Evolutionary conservation across 2,888 invertebrate genomes (phyloP), one percentile per base, ranked within the genome.

Genomic region (Omphaloscelis lunosa): DNA sequence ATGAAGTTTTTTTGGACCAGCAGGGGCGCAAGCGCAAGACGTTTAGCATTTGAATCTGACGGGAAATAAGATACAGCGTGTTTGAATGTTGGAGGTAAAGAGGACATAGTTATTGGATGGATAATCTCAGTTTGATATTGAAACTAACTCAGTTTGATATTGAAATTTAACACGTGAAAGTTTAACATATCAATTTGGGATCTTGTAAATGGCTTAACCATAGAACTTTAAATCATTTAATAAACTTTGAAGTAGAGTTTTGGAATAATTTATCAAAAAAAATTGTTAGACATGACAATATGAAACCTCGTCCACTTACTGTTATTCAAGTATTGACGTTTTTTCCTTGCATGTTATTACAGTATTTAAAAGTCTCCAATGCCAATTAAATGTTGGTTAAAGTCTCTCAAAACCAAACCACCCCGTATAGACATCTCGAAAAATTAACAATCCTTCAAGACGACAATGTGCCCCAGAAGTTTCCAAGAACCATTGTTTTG

Each of bases 401-500:
- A 12, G n/a, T n/a, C 12, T 0, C n/a, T 56, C 58, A 23, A 65
- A 70, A 56, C 3, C 4, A 45, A 68, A 89, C 48, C 94, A 91
- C 0, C 87, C 92, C 90, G 88, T 94, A 91, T 72, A 85, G 62
- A 86, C 72, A 78, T 86, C 74, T 76, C 75, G n/a, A 72, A 90
- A 90, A 93, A 92, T 92, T 91, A 92, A 90, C 87, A 89, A 92
- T 91, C 90, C 89, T 88, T 89, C 87, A 90, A 93, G 90, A 93
- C 92, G 90, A 93, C 92, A 94, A 94, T 91, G 56, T 73, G 86
- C 83, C 86, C 80, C 81, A 75, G 81, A 85, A 84, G 82, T 95
- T 56, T 95, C 95, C 89, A 63, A 92, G 94, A 94, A 95, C 91
- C 91, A 91, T 91, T 93, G 93, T 94, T 94, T 92, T 93, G 93